These are phyloP conservation scores for Pteropus rufus DNA, from an alignment of 2,797 vertebrate genomes.

Conservation along the genomic window DNA sequence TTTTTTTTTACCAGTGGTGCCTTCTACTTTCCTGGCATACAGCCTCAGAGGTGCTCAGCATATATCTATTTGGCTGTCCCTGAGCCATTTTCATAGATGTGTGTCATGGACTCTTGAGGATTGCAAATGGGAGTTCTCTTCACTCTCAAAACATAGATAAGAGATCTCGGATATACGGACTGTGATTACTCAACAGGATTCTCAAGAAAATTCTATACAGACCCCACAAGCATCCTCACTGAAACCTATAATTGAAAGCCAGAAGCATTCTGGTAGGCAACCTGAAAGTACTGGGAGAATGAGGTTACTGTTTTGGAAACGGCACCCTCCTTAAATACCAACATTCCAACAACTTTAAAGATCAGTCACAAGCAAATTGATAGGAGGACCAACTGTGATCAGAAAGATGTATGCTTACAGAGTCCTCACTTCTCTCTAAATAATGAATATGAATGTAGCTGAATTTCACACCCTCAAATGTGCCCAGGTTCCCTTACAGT, in stretches of 20 bases:
- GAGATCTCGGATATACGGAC: not conserved
- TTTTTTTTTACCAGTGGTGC: not conserved
- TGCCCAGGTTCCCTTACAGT: not conserved
- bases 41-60: not conserved
- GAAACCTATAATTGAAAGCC: slow-evolving; percentile 14
- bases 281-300: not conserved
- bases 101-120: not conserved
- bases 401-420: not conserved
- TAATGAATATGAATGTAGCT: not conserved
- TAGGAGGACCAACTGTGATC: slow-evolving; percentile 3
- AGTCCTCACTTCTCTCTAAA: not conserved
- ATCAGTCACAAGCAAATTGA: not conserved
- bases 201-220: not conserved
- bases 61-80: slow-evolving; percentile 13
- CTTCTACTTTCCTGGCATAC: slow-evolving; percentile 37
- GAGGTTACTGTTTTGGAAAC: not conserved
- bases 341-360: not conserved
- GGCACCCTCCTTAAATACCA: not conserved
- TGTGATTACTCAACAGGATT: not conserved
- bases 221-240: not conserved
- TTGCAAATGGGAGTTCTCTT: slow-evolving; percentile 7
- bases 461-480: slow-evolving; percentile 4
- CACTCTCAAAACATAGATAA: not conserved
- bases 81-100: not conserved
- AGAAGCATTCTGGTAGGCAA: not conserved